Conservation (phyloP, 2,113 vertebrate genomes). For the Chionodraco myersi region DNA sequence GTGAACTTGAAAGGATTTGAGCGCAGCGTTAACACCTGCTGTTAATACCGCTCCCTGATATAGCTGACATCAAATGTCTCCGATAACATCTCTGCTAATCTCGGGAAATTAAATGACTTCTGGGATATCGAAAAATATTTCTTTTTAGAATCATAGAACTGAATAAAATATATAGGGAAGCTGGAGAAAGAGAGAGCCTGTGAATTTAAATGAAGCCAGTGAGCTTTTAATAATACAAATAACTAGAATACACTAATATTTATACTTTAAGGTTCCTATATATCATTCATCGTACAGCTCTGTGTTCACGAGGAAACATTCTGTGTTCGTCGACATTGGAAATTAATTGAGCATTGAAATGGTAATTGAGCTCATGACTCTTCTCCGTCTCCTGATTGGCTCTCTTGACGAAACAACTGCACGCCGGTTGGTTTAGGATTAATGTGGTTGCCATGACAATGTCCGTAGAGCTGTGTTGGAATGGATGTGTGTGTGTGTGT, state of each 20-base stretch:
- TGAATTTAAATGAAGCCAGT: slow-evolving; percentile 40
- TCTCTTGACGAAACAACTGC: slow-evolving; percentile 51
- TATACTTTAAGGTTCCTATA: background rate
- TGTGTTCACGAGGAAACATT: background rate
- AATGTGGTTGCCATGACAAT: slow-evolving; percentile 82
- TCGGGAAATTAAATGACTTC: slow-evolving; percentile 70
- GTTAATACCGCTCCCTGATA: slow-evolving; percentile 65
- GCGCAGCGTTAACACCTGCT: slow-evolving; percentile 59
- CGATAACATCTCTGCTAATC: slow-evolving; percentile 72
- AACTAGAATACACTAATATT: background rate
- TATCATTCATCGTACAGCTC: background rate
- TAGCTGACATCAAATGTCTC: slow-evolving; percentile 71
- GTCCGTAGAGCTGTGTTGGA: slow-evolving; percentile 60
- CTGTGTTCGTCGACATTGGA: background rate
- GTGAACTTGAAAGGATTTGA: slow-evolving; percentile 74
- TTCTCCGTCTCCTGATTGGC: slow-evolving; percentile 63
- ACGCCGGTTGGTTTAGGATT: slow-evolving; percentile 68
- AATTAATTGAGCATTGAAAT: slow-evolving; percentile 52
- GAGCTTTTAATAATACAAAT: slow-evolving; percentile 10
- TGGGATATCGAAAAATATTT: slow-evolving; percentile 27
- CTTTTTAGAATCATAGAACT: slow-evolving; percentile 21
- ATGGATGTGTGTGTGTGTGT: slow-evolving; percentile 44
- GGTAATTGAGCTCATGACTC: slow-evolving; percentile 57
- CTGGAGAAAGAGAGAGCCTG: background rate
- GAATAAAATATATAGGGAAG: slow-evolving; percentile 15